A percentile compares a stretch with the other conserved stretches of the same genome.
Conservation (phyloP, 2,113 vertebrate genomes). For the Otocyon megalotis region DNA sequence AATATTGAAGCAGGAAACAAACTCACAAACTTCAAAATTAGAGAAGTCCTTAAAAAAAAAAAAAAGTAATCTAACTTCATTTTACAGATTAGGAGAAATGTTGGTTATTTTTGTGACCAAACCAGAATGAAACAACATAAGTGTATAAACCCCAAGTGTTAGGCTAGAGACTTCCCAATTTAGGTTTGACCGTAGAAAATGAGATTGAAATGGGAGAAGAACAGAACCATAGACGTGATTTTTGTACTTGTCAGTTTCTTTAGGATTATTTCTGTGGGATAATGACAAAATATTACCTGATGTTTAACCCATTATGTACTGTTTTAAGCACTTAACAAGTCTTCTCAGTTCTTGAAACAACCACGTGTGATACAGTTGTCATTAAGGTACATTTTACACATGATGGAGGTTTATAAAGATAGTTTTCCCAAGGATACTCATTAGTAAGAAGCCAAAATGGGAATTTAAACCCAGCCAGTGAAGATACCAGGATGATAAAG, state of each 20-base stretch:
- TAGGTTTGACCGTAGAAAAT: background rate
- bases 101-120: constrained; percentile 32
- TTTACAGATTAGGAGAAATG: background rate
- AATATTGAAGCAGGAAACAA: constrained; percentile 41
- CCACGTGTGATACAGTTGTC: background rate
- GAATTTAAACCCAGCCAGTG: background rate
- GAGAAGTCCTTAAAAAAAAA: background rate
- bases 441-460: background rate
- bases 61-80: background rate
- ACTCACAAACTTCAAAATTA: constrained; percentile 19
- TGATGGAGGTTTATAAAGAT: background rate
- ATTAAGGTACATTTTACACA: background rate
- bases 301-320: background rate
- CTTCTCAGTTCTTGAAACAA: background rate
- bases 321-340: background rate
- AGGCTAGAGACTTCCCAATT: background rate
- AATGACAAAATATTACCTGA: background rate
- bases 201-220: background rate
- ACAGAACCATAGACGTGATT: background rate
- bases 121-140: background rate
- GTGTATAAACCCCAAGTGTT: background rate
- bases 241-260: background rate
- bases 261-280: background rate
- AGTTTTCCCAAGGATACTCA: background rate
- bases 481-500: constrained; percentile 9